These are phyloP conservation scores for Mugil cephalus DNA, from an alignment of 2,113 vertebrate genomes.

Conservation along the genomic window DNA sequence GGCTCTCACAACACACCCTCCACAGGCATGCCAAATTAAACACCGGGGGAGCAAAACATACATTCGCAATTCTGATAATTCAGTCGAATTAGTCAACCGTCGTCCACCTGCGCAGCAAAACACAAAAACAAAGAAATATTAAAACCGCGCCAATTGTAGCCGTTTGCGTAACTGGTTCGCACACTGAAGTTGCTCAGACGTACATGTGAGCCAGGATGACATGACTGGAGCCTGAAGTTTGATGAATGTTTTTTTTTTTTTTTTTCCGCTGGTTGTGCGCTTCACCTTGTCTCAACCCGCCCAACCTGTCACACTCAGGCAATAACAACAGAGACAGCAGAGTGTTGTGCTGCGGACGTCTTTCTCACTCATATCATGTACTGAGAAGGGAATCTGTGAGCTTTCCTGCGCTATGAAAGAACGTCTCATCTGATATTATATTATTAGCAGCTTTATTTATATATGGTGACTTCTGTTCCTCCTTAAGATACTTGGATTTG, in stretches of 20 bases:
- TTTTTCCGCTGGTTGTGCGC: slow-evolving; percentile 37
- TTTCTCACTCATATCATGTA: slow-evolving; percentile 7
- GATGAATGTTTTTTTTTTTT: slow-evolving; percentile 67
- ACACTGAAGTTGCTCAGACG: neutral
- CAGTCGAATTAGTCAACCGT: neutral
- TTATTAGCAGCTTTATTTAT: slow-evolving; percentile 21
- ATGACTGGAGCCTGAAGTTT: slow-evolving; percentile 67
- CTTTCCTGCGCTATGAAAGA: neutral
- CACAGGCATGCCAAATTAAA: slow-evolving; percentile 35
- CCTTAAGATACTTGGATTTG: no score
- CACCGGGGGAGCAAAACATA: neutral
- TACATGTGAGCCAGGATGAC: slow-evolving; percentile 43
- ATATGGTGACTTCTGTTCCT: no score
- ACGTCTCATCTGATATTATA: neutral
- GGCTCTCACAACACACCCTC: slow-evolving; percentile 40
- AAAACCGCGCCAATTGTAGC: neutral
- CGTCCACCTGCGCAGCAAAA: rapidly evolving
- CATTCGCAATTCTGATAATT: neutral
- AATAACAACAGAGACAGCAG: neutral
- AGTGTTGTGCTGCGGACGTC: slow-evolving; percentile 1
- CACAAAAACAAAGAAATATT: neutral
- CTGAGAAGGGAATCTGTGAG: neutral
- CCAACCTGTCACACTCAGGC: slow-evolving; percentile 25
- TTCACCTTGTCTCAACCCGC: slow-evolving; percentile 78
- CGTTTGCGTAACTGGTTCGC: neutral